phyloP scores from a whole-genome alignment of 2,797 vertebrate genomes.

The Aldrovandia affinis region DNA sequence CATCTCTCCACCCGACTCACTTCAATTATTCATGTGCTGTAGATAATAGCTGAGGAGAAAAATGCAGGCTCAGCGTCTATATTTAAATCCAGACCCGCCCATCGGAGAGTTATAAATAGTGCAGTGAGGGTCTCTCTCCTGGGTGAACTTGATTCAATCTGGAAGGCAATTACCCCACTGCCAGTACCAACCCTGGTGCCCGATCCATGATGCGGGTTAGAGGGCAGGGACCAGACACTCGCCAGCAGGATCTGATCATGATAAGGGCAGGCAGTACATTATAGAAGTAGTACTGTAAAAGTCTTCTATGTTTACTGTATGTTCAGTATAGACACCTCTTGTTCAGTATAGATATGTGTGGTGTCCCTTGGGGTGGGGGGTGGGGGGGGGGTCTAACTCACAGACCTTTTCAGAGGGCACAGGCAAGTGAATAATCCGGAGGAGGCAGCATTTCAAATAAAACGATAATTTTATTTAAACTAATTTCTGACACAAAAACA shows the following conservation, averaged over 20 bases:
- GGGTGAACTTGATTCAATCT: constrained; percentile 53
- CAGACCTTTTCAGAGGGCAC: too few species aligned
- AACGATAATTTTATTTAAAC: too few species aligned
- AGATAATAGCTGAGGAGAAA: constrained; percentile 68
- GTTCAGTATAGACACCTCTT: too few species aligned
- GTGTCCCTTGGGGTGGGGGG: too few species aligned
- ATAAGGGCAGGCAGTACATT: background rate
- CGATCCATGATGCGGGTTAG: background rate
- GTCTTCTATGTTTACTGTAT: background rate
- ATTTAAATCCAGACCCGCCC: constrained; percentile 74
- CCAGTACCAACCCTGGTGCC: constrained; percentile 12
- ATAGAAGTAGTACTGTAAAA: background rate
- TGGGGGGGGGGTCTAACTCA: too few species aligned
- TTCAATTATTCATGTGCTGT: constrained; percentile 78
- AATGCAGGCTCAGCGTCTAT: constrained; percentile 79
- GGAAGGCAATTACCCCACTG: constrained; percentile 38
- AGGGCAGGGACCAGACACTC: background rate
- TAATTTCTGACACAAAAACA: too few species aligned
- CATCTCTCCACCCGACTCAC: constrained; percentile 48
- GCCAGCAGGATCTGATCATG: background rate
- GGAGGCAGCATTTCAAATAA: too few species aligned
- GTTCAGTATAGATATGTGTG: too few species aligned
- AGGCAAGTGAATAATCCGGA: too few species aligned
- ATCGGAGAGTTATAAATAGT: constrained; percentile 72
- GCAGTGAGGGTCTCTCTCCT: constrained; percentile 59